A percentile compares a stretch with the other conserved stretches of the same genome.
These are phyloP conservation scores for Lytechinus pictus DNA, from an alignment of 35 echinoderm and acorn worm genomes.

Conservation along the genomic window DNA sequence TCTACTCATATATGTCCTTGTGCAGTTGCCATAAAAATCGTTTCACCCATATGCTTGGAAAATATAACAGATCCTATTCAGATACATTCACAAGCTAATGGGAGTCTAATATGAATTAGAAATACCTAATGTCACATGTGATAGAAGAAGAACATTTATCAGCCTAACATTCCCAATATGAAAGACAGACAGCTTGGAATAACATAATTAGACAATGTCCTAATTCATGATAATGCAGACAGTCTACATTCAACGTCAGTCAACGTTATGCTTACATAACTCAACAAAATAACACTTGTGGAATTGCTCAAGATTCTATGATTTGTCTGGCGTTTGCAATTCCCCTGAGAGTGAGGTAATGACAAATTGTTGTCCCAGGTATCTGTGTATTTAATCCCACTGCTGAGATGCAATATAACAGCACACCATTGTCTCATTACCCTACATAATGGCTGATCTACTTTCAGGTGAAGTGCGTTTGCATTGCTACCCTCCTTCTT, in stretches of 20 bases:
- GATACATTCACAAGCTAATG: too few species aligned
- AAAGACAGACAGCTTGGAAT: neutral
- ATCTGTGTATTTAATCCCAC: neutral
- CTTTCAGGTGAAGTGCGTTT: neutral
- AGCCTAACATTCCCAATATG: too few species aligned
- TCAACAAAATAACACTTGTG: neutral
- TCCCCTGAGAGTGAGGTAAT: neutral
- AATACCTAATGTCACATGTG: too few species aligned
- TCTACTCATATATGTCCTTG: neutral
- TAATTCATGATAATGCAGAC: neutral
- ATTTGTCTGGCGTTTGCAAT: neutral
- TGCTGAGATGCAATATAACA: neutral
- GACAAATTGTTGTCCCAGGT: neutral
- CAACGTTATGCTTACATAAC: neutral
- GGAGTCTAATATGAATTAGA: too few species aligned
- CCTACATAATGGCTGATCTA: neutral
- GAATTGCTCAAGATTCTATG: neutral
- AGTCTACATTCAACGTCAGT: neutral
- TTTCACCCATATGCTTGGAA: neutral
- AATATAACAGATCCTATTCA: neutral
- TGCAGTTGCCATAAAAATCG: neutral
- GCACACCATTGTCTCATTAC: neutral
- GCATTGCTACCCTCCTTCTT: neutral
- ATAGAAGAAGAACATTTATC: too few species aligned
- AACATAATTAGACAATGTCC: neutral